These are phyloP conservation scores for Rhinolophus sinicus DNA, from an alignment of 2,113 vertebrate genomes.

Conservation along the genomic window DNA sequence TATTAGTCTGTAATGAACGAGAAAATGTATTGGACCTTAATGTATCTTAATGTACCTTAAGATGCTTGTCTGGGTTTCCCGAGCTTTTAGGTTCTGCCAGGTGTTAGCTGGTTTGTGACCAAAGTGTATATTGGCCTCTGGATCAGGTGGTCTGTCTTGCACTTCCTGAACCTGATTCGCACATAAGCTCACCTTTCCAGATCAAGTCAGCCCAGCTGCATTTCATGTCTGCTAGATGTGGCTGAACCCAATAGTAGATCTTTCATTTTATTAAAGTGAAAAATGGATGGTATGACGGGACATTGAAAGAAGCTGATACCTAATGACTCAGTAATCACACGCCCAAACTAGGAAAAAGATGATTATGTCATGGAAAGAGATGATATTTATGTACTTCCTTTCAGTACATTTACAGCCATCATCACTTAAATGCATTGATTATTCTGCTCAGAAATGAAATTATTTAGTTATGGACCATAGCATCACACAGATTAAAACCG, in stretches of 20 bases:
- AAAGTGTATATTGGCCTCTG: background rate
- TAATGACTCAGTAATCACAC: conserved; percentile 66
- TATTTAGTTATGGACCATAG: conserved; percentile 65
- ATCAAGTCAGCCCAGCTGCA: background rate
- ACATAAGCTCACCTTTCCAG: conserved; percentile 1
- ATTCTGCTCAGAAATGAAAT: conserved; percentile 69
- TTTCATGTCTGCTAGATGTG: background rate
- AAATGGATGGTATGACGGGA: background rate
- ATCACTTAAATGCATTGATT: conserved; percentile 62
- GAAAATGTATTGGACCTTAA: background rate
- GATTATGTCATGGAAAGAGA: conserved; percentile 57
- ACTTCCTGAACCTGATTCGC: background rate
- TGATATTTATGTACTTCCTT: conserved; percentile 69
- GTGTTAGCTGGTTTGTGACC: background rate
- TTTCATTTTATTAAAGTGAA: conserved; percentile 46
- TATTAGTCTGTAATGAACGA: background rate
- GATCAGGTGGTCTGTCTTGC: background rate
- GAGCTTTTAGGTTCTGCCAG: background rate
- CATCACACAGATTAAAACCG: conserved; percentile 53
- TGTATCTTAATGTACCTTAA: background rate
- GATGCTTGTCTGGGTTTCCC: background rate
- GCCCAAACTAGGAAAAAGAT: conserved; percentile 68
- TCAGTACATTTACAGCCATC: conserved; percentile 49
- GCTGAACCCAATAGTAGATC: background rate
- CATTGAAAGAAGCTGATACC: conserved; percentile 11